phyloP scores from a whole-genome alignment of 2,113 vertebrate genomes.

The Rattus norvegicus region DNA sequence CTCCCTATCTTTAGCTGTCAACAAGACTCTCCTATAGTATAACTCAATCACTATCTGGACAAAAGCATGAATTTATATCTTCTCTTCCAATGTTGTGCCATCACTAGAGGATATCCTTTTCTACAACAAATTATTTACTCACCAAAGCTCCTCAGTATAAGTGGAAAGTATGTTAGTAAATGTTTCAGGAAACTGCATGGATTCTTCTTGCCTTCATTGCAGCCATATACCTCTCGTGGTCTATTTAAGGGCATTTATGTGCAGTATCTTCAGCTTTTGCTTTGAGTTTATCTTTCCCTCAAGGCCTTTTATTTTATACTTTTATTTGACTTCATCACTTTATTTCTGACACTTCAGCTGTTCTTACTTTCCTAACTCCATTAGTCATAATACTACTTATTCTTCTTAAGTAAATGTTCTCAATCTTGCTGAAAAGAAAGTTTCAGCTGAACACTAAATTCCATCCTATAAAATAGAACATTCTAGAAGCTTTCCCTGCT shows the following conservation, averaged over 20 bases:
- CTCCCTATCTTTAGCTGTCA: not conserved
- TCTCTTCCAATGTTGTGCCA: not conserved
- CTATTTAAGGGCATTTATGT: not conserved
- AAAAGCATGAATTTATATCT: not conserved
- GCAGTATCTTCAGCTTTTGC: not conserved
- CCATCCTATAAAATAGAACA: not conserved
- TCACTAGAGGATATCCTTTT: not conserved
- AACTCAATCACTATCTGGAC: not conserved
- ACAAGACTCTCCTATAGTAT: not conserved
- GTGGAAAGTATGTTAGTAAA: too few species aligned
- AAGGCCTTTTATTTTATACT: not conserved
- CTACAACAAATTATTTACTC: not conserved
- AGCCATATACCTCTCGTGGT: not conserved
- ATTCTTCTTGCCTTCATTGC: not conserved
- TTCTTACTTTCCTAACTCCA: not conserved
- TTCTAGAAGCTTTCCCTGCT: not conserved
- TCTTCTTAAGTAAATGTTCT: not conserved
- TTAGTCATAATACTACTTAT: not conserved
- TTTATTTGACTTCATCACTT: not conserved
- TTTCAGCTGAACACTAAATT: not conserved
- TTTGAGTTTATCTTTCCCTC: not conserved
- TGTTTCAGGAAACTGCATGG: not conserved
- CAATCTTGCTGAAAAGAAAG: slow-evolving; percentile 20
- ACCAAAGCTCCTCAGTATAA: not conserved
- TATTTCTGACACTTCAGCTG: not conserved